A percentile compares a stretch with the other conserved stretches of the same genome.
Conservation (phyloP, 2,113 vertebrate genomes). For the Petromus typicus region DNA sequence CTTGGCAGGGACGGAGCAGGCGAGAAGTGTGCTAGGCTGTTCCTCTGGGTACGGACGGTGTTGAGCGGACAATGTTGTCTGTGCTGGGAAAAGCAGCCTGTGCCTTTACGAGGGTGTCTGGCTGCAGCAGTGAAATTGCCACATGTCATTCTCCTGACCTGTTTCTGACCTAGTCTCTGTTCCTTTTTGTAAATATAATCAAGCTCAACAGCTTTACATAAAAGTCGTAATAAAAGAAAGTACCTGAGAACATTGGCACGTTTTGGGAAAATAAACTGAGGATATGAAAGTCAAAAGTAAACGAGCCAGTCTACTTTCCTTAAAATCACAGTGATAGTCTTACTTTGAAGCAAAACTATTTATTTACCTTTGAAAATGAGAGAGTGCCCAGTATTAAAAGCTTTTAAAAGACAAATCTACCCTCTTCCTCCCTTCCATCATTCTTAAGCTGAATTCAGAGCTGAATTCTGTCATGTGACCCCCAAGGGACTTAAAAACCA, state of each 20-base stretch:
- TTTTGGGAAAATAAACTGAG: background rate
- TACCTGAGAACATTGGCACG: background rate
- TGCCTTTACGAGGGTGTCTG: background rate
- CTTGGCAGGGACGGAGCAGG: background rate
- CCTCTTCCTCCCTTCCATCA: background rate
- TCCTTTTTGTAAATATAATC: constrained; percentile 28
- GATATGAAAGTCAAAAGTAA: constrained; percentile 39
- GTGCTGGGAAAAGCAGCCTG: background rate
- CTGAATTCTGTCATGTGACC: constrained; percentile 59
- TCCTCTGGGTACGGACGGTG: background rate
- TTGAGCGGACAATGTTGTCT: background rate
- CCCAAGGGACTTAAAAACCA: constrained; percentile 26
- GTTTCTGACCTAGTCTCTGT: background rate
- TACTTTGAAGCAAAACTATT: constrained; percentile 49
- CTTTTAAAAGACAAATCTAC: background rate
- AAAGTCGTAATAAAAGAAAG: background rate
- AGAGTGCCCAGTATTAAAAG: background rate
- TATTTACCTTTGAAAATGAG: constrained; percentile 47
- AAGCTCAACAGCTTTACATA: background rate
- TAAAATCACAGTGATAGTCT: background rate
- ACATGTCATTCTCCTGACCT: background rate
- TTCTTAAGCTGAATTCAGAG: constrained; percentile 13
- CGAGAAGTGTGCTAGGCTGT: background rate
- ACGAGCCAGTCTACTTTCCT: background rate
- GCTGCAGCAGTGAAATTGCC: background rate